Base-by-base conservation (phyloP, 2,888 invertebrate genomes). In the Drosophila buzzatii region DNA sequence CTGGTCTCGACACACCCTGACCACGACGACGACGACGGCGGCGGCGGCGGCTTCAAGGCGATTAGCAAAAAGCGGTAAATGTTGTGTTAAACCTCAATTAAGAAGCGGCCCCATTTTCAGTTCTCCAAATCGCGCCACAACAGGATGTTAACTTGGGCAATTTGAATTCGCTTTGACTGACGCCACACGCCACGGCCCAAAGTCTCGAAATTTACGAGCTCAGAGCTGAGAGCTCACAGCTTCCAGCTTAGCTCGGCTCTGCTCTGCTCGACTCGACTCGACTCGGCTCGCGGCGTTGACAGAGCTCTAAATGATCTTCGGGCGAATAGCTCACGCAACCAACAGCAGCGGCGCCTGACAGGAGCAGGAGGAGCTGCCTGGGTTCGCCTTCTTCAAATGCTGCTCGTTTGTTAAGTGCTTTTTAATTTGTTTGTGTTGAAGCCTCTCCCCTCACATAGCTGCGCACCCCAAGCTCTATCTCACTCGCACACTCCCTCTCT, bases 41-140 rank as follows among this genome's bases (percentile, higher is more conserved):
- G 9, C 65, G 76, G 61, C 81, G 81, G 83, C 80, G 65, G 68
- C 81, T 75, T 88, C 89, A 85, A 85, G 88, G 82, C 84, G 89
- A 90, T 91, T 91, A 90, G 85, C 86, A 82, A 88, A 89, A 90
- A 90, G 90, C 91, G 91, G 89, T 91, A 90, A 90, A 91, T 91
- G 91, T 85, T 91, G 89, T 91, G 91, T 89, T 89, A 89, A 89
- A 86, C 82, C 89, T 89, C 90, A 91, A 91, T 91, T 91, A 91
- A 87, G 90, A 73, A 58, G 59, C 74, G 55, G 64, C 52, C 27
- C 51, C 51, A 33, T 27, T 42, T 42, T 18, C 39, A 73, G 76
- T 53, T 65, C 59, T 41, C 76, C 71, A 79, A 67, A 72, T 62
- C 69, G 42, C 23, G 61, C 57, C 71, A 69, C 73, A 82, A 88